These are phyloP conservation scores for Phrynocephalus versicolor DNA, from an alignment of 2,113 vertebrate genomes.

Conservation along the genomic window DNA sequence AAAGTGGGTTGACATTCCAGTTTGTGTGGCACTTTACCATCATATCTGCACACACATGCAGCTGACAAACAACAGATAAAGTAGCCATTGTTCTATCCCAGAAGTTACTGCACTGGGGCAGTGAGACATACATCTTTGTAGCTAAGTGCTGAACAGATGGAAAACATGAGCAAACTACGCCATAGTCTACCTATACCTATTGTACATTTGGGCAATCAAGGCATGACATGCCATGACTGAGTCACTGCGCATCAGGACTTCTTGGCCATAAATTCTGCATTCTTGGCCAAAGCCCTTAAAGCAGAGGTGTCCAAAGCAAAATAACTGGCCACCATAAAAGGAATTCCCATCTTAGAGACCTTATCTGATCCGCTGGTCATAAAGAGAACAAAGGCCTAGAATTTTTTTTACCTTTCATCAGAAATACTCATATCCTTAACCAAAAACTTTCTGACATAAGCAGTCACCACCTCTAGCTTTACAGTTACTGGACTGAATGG, in stretches of 20 bases:
- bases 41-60: neutral
- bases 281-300: neutral
- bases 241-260: neutral
- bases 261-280: neutral
- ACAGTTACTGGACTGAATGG: neutral
- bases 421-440: neutral
- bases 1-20: neutral
- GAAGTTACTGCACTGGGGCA: neutral
- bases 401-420: constrained; percentile 7
- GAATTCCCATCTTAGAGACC: neutral
- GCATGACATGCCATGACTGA: neutral
- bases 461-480: neutral
- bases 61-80: neutral
- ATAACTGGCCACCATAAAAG: neutral
- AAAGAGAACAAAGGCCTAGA: neutral
- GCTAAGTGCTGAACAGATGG: neutral
- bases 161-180: neutral
- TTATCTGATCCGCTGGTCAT: neutral
- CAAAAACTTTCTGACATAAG: neutral
- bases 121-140: neutral
- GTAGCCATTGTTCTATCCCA: neutral
- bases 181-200: neutral
- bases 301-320: neutral
- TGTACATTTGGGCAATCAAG: neutral
- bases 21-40: neutral